A percentile compares a stretch with the other conserved stretches of the same genome.
These are phyloP conservation scores for Cacoxenus indagator DNA, from an alignment of 2,888 invertebrate genomes.

Conservation along the genomic window DNA sequence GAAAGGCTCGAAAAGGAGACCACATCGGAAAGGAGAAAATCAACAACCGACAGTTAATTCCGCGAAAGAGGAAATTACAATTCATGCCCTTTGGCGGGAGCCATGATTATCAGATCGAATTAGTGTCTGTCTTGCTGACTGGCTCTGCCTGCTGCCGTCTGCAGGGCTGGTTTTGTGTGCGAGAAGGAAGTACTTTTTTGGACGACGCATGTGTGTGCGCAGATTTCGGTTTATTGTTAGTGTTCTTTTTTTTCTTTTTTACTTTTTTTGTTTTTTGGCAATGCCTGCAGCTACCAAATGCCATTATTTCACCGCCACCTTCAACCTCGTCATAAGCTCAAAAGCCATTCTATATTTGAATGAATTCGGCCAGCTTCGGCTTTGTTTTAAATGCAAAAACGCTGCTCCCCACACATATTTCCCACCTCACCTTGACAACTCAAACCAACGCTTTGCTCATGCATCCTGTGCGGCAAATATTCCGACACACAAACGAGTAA, in stretches of 20 bases:
- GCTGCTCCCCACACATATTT: too few relatives aligned
- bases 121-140: slow-evolving; percentile 57
- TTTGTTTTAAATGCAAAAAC: not conserved
- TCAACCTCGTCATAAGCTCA: not conserved
- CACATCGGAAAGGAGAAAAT: not conserved
- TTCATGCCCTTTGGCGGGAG: slow-evolving; percentile 69
- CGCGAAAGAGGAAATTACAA: slow-evolving; percentile 71
- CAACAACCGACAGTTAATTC: slow-evolving; percentile 66
- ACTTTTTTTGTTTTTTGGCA: not conserved
- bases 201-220: slow-evolving; percentile 27
- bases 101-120: slow-evolving; percentile 70
- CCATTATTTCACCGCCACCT: slow-evolving; percentile 24
- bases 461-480: slow-evolving; percentile 23
- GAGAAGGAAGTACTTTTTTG: slow-evolving; percentile 2
- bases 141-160: slow-evolving; percentile 2
- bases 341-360: slow-evolving; percentile 40
- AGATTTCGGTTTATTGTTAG: too few relatives aligned
- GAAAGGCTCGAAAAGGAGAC: not conserved
- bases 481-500: too few relatives aligned
- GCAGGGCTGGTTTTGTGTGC: not conserved
- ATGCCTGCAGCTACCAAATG: not conserved
- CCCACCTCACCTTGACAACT: too few relatives aligned
- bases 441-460: slow-evolving; percentile 17
- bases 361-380: slow-evolving; percentile 45
- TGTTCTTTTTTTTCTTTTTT: not conserved